Percentiles rank a stretch among this genome's conserved stretches.
Conservation (phyloP, 1,140 invertebrate genomes). For the Paralvinella palmiformis region DNA sequence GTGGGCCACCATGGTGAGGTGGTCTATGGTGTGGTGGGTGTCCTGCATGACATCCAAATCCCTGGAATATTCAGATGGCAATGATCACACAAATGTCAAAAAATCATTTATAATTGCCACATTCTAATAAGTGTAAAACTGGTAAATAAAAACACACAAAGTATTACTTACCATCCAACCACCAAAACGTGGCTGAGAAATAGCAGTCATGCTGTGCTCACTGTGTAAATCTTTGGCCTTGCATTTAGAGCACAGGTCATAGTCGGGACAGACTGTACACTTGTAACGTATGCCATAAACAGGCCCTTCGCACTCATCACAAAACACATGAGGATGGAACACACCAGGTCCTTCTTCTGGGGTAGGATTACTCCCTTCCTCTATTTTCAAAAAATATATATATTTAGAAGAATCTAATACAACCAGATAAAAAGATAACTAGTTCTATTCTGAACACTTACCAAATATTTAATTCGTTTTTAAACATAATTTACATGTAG, state of each 20-base stretch:
- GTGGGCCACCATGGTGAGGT: neutral
- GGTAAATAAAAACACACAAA: neutral
- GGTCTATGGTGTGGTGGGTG: constrained; percentile 1
- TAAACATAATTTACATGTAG: neutral
- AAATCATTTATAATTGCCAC: neutral
- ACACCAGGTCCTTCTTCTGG: constrained; percentile 21
- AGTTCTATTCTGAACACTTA: constrained; percentile 10
- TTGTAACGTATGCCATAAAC: constrained; percentile 78
- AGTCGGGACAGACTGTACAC: constrained; percentile 74
- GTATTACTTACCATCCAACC: neutral
- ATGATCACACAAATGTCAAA: too few relatives aligned
- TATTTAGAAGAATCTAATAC: too few relatives aligned
- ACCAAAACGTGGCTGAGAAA: constrained; percentile 36
- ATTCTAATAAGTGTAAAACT: neutral
- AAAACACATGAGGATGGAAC: constrained; percentile 63
- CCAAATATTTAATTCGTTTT: constrained; percentile 5
- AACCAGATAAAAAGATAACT: neutral
- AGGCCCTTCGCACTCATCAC: constrained; percentile 64
- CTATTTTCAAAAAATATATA: too few relatives aligned
- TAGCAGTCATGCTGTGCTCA: constrained; percentile 75
- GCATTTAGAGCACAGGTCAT: constrained; percentile 73
- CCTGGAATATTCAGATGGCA: too few relatives aligned
- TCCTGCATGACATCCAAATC: neutral
- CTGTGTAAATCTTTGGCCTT: constrained; percentile 65
- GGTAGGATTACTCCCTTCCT: constrained; percentile 14